Base-by-base conservation (phyloP, 2,113 vertebrate genomes). In the Ginglymostoma cirratum region DNA sequence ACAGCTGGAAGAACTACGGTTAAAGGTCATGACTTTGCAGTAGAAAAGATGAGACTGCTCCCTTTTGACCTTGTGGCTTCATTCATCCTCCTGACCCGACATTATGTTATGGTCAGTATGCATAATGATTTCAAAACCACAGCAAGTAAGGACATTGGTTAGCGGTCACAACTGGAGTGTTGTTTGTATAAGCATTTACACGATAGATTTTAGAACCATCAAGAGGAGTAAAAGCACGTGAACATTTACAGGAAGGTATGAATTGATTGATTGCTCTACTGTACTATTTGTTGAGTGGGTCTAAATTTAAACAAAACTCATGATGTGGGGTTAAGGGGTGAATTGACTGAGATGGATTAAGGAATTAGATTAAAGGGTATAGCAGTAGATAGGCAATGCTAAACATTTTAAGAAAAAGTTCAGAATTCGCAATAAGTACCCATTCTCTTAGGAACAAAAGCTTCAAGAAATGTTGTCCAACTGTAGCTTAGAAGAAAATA, bases 41-140 rank as follows among this genome's bases (percentile, higher is more conserved):
- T 98, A 97, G 98, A 99, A 96, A 98, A 98, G 65, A 97, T 97
- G 21, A 96, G 98, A 48, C 98, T 97, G 45, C 98, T 98, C 55
- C 98, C 96, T 97, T 99, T 99, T 80, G 97, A 97, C 65, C 98
- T 99, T 21, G 96, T 97, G 61, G 97, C 98, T 96, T 99, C 99
- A 96, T 97, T 99, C 97, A 98, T 99, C 97, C 99, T 99, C 95
- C 99, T 99, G 96, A 98, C 97, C 66, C 98, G 99, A 96, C 98
- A 98, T 96, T 98, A 98, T 96, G 97, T 98, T 95, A 96, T 99
- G 97, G 99, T 98, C 96, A 97, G 97, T 98, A 94, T 38, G 45
- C 55, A 38, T 30, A 1, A 23, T 66, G 52, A 42, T 55, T 94
- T 45, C 27, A 8, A 42, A 38, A 83, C 61, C 34, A n/a, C 66